Percentiles rank a stretch among this genome's conserved stretches.
Conservation (phyloP, 2,797 vertebrate genomes). For the Macrochelys suwanniensis region DNA sequence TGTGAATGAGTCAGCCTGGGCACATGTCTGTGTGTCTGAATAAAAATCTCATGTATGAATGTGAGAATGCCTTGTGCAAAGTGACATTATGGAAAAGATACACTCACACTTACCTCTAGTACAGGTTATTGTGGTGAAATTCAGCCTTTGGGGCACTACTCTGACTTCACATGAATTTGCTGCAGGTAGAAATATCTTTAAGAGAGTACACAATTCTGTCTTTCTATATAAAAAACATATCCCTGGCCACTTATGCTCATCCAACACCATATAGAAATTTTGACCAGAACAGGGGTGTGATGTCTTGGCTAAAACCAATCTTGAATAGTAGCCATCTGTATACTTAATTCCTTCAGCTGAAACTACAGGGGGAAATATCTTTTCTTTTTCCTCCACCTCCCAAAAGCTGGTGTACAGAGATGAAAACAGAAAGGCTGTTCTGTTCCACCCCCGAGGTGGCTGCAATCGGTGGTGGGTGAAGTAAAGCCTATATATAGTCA, state of each 20-base stretch:
- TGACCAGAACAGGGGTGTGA: not conserved
- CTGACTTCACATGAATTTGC: not conserved
- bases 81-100: not conserved
- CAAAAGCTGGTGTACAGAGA: slow-evolving; percentile 63
- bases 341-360: slow-evolving; percentile 65
- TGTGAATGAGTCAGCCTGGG: not conserved
- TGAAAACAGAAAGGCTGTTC: slow-evolving; percentile 54
- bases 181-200: slow-evolving; percentile 7
- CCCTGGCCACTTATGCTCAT: not conserved
- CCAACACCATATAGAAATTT: not conserved
- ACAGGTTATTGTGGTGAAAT: not conserved
- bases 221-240: not conserved
- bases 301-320: slow-evolving; percentile 53
- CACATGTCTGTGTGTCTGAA: not conserved
- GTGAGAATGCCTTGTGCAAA: not conserved
- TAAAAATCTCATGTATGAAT: not conserved
- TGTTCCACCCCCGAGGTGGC: slow-evolving; percentile 69
- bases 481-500: slow-evolving; percentile 79
- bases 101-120: not conserved
- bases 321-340: slow-evolving; percentile 47
- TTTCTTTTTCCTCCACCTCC: slow-evolving; percentile 31
- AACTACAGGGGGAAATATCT: slow-evolving; percentile 44
- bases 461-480: slow-evolving; percentile 63
- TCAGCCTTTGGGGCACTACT: not conserved
- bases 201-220: not conserved